Percentiles rank a stretch among this genome's conserved stretches.
Evolutionary conservation across 2,797 vertebrate species (phyloP).

Genomic region (Mormyrops boulengeri): DNA sequence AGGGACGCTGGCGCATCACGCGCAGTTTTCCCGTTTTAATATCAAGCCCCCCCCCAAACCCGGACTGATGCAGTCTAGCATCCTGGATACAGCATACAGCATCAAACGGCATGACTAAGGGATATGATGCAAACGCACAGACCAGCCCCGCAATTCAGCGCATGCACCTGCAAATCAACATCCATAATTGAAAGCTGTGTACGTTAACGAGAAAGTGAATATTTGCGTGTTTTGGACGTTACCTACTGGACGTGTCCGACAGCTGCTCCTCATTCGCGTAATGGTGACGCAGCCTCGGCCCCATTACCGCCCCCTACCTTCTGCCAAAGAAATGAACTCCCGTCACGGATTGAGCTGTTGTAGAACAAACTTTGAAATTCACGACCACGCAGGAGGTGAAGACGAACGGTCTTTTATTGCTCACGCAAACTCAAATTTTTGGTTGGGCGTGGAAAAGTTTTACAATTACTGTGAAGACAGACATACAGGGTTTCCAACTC

Average conservation of each 20-base stretch:
- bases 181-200: neutral
- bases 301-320: neutral
- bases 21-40: neutral
- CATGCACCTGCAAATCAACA: neutral
- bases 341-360: neutral
- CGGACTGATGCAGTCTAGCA: neutral
- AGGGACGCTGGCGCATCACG: neutral
- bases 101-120: slow-evolving; percentile 6
- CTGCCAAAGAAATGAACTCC: neutral
- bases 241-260: neutral
- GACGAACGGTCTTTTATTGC: neutral
- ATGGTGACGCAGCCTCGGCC: neutral
- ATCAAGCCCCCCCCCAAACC: neutral
- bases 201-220: neutral
- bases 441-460: neutral
- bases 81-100: neutral
- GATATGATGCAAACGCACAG: neutral
- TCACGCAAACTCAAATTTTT: neutral
- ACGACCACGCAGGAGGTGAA: neutral
- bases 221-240: neutral
- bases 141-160: neutral
- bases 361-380: neutral
- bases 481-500: neutral
- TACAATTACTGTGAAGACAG: neutral
- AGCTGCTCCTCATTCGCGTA: neutral